phyloP scores from a whole-genome alignment of 2,797 vertebrate species.

The Microctenopoma lineatum region DNA sequence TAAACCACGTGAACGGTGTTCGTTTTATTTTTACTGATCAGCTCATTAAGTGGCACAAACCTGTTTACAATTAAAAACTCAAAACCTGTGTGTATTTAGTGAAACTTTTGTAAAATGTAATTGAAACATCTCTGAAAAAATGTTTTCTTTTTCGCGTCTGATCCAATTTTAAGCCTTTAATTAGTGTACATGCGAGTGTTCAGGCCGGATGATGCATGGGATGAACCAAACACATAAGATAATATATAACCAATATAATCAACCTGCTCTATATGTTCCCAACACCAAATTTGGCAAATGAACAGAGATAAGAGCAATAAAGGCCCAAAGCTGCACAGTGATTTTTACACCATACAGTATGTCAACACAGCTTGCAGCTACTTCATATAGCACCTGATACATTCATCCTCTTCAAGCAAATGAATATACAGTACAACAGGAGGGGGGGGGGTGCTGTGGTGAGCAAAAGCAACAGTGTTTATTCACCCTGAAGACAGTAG shows the following conservation, averaged over 20 bases:
- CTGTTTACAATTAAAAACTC: background rate
- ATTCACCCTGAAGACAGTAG: slow-evolving; percentile 76
- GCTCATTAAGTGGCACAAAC: slow-evolving; percentile 2
- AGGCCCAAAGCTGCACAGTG: slow-evolving; percentile 32
- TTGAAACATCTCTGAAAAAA: background rate
- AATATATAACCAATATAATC: slow-evolving; percentile 8
- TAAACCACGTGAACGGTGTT: slow-evolving; percentile 6
- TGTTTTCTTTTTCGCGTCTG: slow-evolving; percentile 4
- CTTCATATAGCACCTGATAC: slow-evolving; percentile 62
- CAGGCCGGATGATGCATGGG: slow-evolving; percentile 17
- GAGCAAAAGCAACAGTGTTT: slow-evolving; percentile 67
- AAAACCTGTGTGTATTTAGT: background rate
- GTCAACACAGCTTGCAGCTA: slow-evolving; percentile 62
- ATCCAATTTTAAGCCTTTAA: slow-evolving; percentile 38
- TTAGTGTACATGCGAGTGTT: slow-evolving; percentile 22
- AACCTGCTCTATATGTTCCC: slow-evolving; percentile 18
- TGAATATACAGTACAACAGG: slow-evolving; percentile 51
- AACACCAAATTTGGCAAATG: slow-evolving; percentile 8
- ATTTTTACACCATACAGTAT: slow-evolving; percentile 51
- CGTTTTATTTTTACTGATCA: slow-evolving; percentile 13
- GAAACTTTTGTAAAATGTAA: background rate
- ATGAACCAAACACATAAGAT: slow-evolving; percentile 40
- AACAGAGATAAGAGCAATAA: background rate
- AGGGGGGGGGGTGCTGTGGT: slow-evolving; percentile 6
- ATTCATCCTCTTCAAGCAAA: slow-evolving; percentile 55